phyloP scores from a whole-genome alignment of 2,888 invertebrate species.

The Andrena bucephala region DNA sequence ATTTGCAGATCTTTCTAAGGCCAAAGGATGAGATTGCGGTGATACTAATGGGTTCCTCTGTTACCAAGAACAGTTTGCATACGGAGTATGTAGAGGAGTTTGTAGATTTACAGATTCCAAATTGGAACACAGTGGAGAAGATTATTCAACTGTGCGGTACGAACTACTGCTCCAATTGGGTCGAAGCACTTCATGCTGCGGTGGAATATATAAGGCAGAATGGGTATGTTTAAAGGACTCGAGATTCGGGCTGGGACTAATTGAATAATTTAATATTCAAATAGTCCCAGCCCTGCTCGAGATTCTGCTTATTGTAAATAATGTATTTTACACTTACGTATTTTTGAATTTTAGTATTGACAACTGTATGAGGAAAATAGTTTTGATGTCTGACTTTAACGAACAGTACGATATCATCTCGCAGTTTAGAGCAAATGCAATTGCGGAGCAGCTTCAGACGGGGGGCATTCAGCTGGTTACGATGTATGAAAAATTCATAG shows the following conservation, averaged over 20 bases:
- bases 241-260: neutral
- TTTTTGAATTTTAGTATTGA: conserved; percentile 35
- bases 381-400: conserved; percentile 74
- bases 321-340: neutral
- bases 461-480: conserved; percentile 60
- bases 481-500: conserved; percentile 64
- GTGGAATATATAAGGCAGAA: conserved; percentile 61
- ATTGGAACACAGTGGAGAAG: conserved; percentile 69
- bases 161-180: conserved; percentile 65
- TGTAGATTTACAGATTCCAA: conserved; percentile 54
- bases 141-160: conserved; percentile 60
- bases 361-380: conserved; percentile 47
- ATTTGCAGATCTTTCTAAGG: conserved; percentile 72
- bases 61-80: conserved; percentile 61
- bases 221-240: conserved; percentile 49
- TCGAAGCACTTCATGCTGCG: conserved; percentile 68
- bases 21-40: conserved; percentile 74
- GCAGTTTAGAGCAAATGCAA: conserved; percentile 56
- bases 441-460: conserved; percentile 44
- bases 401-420: conserved; percentile 62
- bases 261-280: too few species aligned
- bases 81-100: conserved; percentile 65
- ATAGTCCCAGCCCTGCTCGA: neutral
- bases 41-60: conserved; percentile 66
- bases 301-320: neutral